Percentiles rank a stretch among this genome's conserved stretches.
phyloP scores from a whole-genome alignment of 2,797 vertebrate genomes.

The Onychomys torridus region DNA sequence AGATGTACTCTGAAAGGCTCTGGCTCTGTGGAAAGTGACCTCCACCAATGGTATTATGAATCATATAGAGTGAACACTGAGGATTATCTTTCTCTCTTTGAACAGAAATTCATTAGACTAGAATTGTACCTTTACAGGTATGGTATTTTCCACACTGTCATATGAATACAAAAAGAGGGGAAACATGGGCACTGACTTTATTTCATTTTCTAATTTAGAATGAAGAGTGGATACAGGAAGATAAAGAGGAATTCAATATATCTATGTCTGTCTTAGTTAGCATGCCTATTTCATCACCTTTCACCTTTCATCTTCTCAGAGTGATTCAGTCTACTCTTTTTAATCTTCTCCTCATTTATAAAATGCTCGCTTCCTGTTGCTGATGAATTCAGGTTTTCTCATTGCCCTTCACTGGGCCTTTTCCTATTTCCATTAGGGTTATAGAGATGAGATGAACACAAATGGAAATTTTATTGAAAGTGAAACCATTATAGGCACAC shows the following conservation, averaged over 20 bases:
- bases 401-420: slow-evolving; percentile 30
- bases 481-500: background rate
- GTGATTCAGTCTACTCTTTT: slow-evolving; percentile 46
- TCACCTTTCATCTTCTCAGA: slow-evolving; percentile 22
- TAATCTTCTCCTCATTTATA: slow-evolving; percentile 57
- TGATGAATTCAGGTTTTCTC: slow-evolving; percentile 49
- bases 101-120: background rate
- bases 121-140: background rate
- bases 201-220: slow-evolving; percentile 20
- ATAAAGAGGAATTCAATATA: background rate
- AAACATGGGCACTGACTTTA: background rate
- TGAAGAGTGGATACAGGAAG: background rate
- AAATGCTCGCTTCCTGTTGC: background rate
- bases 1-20: background rate
- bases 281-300: slow-evolving; percentile 25
- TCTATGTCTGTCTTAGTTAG: background rate
- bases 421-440: slow-evolving; percentile 33
- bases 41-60: background rate
- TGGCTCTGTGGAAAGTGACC: background rate
- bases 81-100: background rate
- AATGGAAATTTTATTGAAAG: slow-evolving; percentile 33
- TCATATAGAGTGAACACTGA: background rate
- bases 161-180: background rate
- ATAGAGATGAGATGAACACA: slow-evolving; percentile 34
- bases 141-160: background rate